Evolutionary conservation across 2,797 vertebrate species (phyloP).

Genomic region (Gymnoscopelus microlampas): DNA sequence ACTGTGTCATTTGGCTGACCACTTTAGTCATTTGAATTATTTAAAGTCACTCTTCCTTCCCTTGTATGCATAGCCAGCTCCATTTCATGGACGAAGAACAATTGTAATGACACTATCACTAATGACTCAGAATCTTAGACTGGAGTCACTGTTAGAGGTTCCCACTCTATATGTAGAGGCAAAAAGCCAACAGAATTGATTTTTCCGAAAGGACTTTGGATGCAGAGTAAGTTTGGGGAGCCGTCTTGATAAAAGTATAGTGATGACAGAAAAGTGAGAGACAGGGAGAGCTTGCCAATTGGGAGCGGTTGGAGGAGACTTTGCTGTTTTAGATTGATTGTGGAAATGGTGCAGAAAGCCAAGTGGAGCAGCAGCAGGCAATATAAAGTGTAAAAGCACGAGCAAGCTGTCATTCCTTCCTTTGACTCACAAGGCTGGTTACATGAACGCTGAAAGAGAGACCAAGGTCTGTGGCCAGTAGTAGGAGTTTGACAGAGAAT

Average conservation of each 20-base stretch:
- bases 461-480: not conserved
- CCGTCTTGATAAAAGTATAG: constrained; percentile 15
- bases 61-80: constrained; percentile 12
- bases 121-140: not conserved
- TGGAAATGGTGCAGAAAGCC: constrained; percentile 37
- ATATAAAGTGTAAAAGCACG: constrained; percentile 17
- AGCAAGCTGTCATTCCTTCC: constrained; percentile 15
- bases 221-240: not conserved
- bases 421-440: not conserved
- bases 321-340: constrained; percentile 34
- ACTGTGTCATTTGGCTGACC: not conserved
- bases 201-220: not conserved
- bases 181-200: not conserved
- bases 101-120: not conserved
- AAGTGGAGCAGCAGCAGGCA: constrained; percentile 20
- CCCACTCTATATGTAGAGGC: not conserved
- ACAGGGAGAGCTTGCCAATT: constrained; percentile 17
- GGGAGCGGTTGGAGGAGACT: constrained; percentile 16
- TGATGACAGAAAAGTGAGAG: constrained; percentile 1
- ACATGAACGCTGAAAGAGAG: constrained; percentile 17
- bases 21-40: constrained; percentile 29
- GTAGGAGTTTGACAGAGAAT: constrained; percentile 11
- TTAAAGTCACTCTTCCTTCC: constrained; percentile 28
- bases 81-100: constrained; percentile 9
- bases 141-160: constrained; percentile 6